phyloP scores from a whole-genome alignment of 2,888 invertebrate species.

The Yponomeuta plumbellus region DNA sequence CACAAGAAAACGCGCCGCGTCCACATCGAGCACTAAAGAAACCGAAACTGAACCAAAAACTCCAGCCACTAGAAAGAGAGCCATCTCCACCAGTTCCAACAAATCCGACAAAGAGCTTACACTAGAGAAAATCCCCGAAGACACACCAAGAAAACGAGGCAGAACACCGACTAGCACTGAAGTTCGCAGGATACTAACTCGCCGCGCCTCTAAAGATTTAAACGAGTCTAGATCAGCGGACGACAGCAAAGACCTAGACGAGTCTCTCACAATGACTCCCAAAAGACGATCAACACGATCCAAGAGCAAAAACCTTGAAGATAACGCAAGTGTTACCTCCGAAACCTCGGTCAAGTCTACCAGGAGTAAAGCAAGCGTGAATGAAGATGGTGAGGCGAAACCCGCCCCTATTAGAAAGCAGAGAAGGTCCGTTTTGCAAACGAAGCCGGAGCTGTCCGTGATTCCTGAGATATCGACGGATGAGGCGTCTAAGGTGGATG shows the following conservation, averaged over 20 bases:
- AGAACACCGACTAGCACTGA: conserved; percentile 54
- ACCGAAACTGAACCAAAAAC: conserved; percentile 34
- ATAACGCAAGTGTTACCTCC: conserved; percentile 53
- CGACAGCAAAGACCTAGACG: conserved; percentile 28
- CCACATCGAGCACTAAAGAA: not conserved
- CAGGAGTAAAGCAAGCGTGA: conserved; percentile 35
- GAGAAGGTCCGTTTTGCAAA: conserved; percentile 45
- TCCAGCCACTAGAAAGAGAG: conserved; percentile 48
- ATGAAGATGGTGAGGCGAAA: conserved; percentile 38
- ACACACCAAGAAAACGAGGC: conserved; percentile 36
- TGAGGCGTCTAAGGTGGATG: conserved; percentile 32
- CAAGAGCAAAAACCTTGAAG: conserved; percentile 47
- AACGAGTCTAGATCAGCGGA: conserved; percentile 37
- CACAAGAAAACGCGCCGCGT: conserved; percentile 6
- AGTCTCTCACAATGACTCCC: conserved; percentile 36
- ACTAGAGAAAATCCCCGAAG: conserved; percentile 30
- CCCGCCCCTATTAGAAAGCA: conserved; percentile 38
- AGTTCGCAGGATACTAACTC: conserved; percentile 53
- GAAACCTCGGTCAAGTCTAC: conserved; percentile 47
- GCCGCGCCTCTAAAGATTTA: conserved; percentile 58
- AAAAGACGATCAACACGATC: conserved; percentile 41
- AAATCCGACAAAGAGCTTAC: conserved; percentile 39
- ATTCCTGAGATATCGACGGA: conserved; percentile 55
- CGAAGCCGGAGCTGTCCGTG: conserved; percentile 60
- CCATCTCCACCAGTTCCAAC: conserved; percentile 45